Evolutionary conservation across 2,113 vertebrate species (phyloP).

Genomic region (Catharus bicknelli): DNA sequence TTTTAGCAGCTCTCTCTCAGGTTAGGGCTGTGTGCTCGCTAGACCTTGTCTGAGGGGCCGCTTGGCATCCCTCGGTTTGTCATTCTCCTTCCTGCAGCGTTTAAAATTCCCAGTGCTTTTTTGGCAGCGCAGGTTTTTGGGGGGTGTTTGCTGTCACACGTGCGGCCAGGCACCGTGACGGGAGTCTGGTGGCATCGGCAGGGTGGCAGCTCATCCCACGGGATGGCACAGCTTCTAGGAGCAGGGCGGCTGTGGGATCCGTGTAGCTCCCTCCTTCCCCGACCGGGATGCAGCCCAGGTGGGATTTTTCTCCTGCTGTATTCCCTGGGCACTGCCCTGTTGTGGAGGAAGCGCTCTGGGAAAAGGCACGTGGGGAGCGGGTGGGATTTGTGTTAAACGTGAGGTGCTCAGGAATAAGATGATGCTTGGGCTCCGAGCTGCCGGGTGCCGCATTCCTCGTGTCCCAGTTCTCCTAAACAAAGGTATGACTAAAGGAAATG

Average conservation of each 20-base stretch:
- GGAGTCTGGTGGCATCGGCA: background rate
- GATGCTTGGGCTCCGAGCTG: background rate
- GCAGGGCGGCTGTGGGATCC: background rate
- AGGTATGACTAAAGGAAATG: slow-evolving; percentile 34
- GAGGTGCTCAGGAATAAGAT: background rate
- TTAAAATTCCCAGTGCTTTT: background rate
- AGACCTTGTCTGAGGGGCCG: background rate
- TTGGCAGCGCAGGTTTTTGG: fast-evolving
- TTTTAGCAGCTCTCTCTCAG: fast-evolving
- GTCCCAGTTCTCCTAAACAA: slow-evolving; percentile 47
- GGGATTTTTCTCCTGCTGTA: background rate
- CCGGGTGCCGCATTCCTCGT: background rate
- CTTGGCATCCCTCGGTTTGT: background rate
- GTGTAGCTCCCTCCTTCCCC: background rate
- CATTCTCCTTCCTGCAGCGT: background rate
- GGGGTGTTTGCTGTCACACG: background rate
- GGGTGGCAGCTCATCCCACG: background rate
- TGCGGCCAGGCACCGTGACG: background rate
- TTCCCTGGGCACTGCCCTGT: background rate
- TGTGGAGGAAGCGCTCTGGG: background rate
- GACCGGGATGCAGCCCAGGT: background rate
- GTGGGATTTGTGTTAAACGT: background rate
- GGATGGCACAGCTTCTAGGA: background rate
- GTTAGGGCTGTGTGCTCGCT: background rate
- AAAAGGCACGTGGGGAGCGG: background rate